phyloP scores from a whole-genome alignment of 2,113 vertebrate genomes.

The Chaenogobius annularis region DNA sequence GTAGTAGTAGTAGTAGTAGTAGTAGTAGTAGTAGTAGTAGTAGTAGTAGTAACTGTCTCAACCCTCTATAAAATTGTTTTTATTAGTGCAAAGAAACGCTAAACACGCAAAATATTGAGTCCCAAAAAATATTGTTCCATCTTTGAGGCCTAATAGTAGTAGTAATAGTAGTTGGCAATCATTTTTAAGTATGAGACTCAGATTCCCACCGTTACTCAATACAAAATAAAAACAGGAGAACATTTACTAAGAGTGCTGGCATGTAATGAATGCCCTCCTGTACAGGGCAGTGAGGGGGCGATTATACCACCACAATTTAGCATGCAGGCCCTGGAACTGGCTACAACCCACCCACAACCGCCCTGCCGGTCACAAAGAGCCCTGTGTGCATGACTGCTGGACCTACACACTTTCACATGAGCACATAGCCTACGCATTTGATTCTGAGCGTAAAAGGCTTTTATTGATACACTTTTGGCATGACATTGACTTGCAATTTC shows the following conservation, averaged over 20 bases:
- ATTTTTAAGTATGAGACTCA: not conserved
- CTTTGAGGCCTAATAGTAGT: no score
- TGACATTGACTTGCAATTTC: conserved; percentile 64
- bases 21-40: no score
- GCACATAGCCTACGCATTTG: conserved; percentile 51
- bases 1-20: no score
- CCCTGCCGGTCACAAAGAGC: conserved; percentile 68
- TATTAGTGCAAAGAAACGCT: no score
- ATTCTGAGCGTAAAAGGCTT: conserved; percentile 60
- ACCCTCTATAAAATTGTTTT: no score
- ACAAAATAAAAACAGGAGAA: not conserved
- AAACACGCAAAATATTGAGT: no score
- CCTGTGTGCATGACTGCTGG: conserved; percentile 58
- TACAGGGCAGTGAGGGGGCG: conserved; percentile 61
- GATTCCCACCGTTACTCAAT: not conserved
- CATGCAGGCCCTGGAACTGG: conserved; percentile 60
- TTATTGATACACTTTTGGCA: conserved; percentile 61
- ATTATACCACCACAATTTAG: conserved; percentile 64
- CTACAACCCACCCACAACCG: conserved; percentile 72
- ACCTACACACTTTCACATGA: conserved; percentile 54
- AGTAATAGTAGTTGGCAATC: not conserved
- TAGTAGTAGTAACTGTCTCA: no score
- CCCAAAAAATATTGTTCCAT: no score
- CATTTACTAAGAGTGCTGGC: conserved; percentile 45
- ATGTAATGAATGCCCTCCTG: conserved; percentile 72